Evolutionary conservation across 2,113 vertebrate genomes (phyloP), one percentile per base, ranked within the genome.

Genomic region (Sciurus niger): DNA sequence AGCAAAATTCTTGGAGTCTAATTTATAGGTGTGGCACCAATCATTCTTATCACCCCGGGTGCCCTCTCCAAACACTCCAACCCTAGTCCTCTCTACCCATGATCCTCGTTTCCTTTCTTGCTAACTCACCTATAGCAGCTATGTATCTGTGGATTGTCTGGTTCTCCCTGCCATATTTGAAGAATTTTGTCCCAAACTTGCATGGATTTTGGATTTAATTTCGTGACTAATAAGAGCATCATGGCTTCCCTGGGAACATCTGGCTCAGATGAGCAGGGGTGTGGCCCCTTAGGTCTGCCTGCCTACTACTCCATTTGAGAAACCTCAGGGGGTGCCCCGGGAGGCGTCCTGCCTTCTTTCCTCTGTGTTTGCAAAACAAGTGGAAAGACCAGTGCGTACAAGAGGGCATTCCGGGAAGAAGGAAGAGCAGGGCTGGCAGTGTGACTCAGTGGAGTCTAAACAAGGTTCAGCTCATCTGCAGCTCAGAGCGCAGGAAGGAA

Each of bases 401-500:
- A 43, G 67, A 92, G 18, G 32, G 13, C 1, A 18, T 34, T 72
- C 46, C 11, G 40, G 65, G 89, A 46, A 68, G 79, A 74, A 60
- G 53, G 28, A 46, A 48, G 2, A 7, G 17, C 9, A 68, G 68
- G 65, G 48, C 53, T 43, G 51, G 51, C 17, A 48, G 24, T 9
- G 9, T 11, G 68, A 70, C 48, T 25, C 0, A 25, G 46, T 22
- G 24, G 84, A 51, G 20, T 0, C 1, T 34, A 14, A 4, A 25
- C 34, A 48, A 80, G 14, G 4, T 25, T 24, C 2, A 6, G 37
- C 13, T 16, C 6, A 18, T 58, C 43, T 30, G 10, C 2, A 48
- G 37, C 11, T 18, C 1, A 0, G 53, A 12, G 16, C 0, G 0
- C 4, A 40, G 65, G 65, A 1, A 3, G 16, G 7, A 32, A 24